Evolutionary conservation across 1,140 invertebrate genomes (phyloP).

Genomic region (Cydia pomonella): DNA sequence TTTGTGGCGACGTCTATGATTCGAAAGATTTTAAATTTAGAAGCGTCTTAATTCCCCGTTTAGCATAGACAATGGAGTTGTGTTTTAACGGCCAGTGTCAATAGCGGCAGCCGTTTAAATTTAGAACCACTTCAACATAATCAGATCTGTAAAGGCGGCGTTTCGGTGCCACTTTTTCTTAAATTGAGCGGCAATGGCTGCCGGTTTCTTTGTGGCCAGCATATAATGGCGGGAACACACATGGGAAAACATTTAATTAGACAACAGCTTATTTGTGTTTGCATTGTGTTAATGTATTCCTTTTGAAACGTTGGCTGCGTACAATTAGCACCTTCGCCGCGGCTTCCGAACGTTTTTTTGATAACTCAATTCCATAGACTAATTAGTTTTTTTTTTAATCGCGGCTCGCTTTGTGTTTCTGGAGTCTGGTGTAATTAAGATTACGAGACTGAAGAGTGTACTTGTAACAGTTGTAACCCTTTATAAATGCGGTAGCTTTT

Average conservation of each 20-base stretch:
- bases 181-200: slow-evolving; percentile 53
- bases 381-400: slow-evolving; percentile 33
- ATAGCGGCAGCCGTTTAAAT: slow-evolving; percentile 64
- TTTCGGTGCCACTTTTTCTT: slow-evolving; percentile 57
- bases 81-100: slow-evolving; percentile 65
- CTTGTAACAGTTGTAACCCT: slow-evolving; percentile 30
- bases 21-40: slow-evolving; percentile 20
- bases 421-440: slow-evolving; percentile 26
- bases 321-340: slow-evolving; percentile 73
- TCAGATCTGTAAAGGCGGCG: slow-evolving; percentile 75
- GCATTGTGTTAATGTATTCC: slow-evolving; percentile 76
- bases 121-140: slow-evolving; percentile 75
- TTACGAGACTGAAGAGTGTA: slow-evolving; percentile 6
- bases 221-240: slow-evolving; percentile 49
- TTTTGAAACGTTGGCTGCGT: slow-evolving; percentile 66
- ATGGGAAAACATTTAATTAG: slow-evolving; percentile 80
- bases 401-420: slow-evolving; percentile 26
- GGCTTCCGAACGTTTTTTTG: slow-evolving; percentile 45
- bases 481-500: slow-evolving; percentile 25
- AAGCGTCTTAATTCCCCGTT: slow-evolving; percentile 65
- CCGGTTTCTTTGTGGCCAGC: slow-evolving; percentile 62
- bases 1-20: slow-evolving; percentile 20
- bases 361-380: slow-evolving; percentile 33
- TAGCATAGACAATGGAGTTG: slow-evolving; percentile 70
- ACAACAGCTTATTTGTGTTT: slow-evolving; percentile 79